phyloP scores from a whole-genome alignment of 2,113 vertebrate genomes.

The Dromiciops gliroides region DNA sequence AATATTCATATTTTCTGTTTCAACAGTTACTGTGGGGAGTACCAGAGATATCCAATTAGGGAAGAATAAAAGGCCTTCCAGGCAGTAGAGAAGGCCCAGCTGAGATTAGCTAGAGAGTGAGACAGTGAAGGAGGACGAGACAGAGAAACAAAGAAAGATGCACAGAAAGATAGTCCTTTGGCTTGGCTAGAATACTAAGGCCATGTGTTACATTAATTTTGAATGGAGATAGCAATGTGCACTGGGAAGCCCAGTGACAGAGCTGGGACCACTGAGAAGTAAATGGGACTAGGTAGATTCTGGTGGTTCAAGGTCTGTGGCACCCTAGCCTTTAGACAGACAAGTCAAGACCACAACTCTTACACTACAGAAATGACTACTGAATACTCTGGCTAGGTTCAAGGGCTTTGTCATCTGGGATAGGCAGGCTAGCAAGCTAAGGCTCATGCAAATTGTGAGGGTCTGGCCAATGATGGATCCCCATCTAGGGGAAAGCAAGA shows the following conservation, averaged over 20 bases:
- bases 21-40: background rate
- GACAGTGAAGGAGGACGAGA: background rate
- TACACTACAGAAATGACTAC: background rate
- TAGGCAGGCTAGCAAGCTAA: background rate
- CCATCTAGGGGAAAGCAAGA: background rate
- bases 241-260: background rate
- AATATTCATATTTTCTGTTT: background rate
- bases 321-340: background rate
- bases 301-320: background rate
- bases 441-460: background rate
- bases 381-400: background rate
- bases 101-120: background rate
- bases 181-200: background rate
- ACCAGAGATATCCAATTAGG: background rate
- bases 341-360: background rate
- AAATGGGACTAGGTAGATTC: background rate
- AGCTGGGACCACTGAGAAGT: background rate
- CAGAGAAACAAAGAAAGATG: background rate
- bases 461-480: background rate
- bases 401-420: background rate
- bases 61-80: background rate
- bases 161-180: background rate
- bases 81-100: background rate
- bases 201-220: background rate
- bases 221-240: background rate